A percentile compares a stretch with the other conserved stretches of the same genome.
phyloP scores from a whole-genome alignment of 2,888 invertebrate species.

The Synergus itoensis region DNA sequence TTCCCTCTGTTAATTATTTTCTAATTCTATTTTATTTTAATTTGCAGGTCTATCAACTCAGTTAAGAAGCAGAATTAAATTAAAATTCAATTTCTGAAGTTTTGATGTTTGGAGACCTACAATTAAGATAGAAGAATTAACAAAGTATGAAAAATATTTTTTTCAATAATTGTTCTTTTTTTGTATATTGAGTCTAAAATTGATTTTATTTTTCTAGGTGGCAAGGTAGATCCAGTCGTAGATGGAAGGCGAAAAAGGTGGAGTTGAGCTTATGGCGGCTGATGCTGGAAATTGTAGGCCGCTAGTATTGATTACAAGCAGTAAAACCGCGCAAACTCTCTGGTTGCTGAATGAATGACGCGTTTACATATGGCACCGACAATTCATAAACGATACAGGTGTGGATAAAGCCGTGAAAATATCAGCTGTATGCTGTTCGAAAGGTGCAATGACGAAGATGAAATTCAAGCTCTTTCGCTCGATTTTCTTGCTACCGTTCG shows the following conservation, averaged over 20 bases:
- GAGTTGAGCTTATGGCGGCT: constrained; percentile 20
- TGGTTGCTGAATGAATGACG: constrained; percentile 69
- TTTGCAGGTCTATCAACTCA: neutral
- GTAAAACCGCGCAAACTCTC: constrained; percentile 71
- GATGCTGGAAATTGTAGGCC: constrained; percentile 39
- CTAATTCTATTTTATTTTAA: neutral
- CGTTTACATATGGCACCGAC: constrained; percentile 69
- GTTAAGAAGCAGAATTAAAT: neutral
- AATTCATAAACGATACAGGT: constrained; percentile 58
- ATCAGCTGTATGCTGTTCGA: constrained; percentile 57
- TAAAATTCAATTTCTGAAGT: neutral
- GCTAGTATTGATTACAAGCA: constrained; percentile 43
- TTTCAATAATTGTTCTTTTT: neutral
- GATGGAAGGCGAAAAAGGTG: neutral
- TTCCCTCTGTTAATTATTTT: neutral
- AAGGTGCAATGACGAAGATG: constrained; percentile 61
- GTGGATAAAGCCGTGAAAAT: constrained; percentile 55
- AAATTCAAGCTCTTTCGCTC: constrained; percentile 63
- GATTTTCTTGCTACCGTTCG: constrained; percentile 62
- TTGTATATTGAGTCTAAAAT: neutral
- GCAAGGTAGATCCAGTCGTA: neutral
- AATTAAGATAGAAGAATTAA: neutral
- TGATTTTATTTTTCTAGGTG: neutral
- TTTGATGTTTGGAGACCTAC: neutral
- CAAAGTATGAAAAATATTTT: neutral